Percentiles rank a stretch among this genome's conserved stretches.
Conservation (phyloP, 2,797 vertebrate species). For the Coracias cyanogaster region DNA sequence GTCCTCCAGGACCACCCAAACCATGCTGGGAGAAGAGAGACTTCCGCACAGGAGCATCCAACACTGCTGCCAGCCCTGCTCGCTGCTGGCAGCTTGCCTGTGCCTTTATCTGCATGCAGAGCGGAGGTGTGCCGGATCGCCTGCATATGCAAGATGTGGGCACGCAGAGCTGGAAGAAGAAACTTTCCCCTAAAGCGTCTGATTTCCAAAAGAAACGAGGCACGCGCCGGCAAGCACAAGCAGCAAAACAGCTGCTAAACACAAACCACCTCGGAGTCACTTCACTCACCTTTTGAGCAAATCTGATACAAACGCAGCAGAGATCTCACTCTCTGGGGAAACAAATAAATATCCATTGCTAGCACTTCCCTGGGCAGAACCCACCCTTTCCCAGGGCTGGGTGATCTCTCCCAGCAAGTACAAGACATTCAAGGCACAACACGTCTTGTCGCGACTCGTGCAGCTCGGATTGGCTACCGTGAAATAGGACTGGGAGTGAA, state of each 20-base stretch:
- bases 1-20: not conserved
- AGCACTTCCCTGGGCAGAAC: not conserved
- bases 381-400: not conserved
- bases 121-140: constrained; percentile 4
- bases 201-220: constrained; percentile 62
- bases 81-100: not conserved
- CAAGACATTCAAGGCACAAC: rapidly evolving
- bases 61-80: not conserved
- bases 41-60: rapidly evolving
- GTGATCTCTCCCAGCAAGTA: not conserved
- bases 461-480: not conserved
- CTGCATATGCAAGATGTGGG: constrained; percentile 66
- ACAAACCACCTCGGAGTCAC: rapidly evolving
- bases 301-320: not conserved
- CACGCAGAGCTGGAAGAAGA: constrained; percentile 29
- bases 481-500: not conserved
- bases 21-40: rapidly evolving
- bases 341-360: not conserved
- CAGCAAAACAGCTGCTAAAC: not conserved
- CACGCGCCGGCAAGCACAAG: not conserved
- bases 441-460: rapidly evolving
- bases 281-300: not conserved
- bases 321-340: not conserved
- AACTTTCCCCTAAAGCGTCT: constrained; percentile 67
- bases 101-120: constrained; percentile 8